These are phyloP conservation scores for Nezara viridula DNA, from an alignment of 2,888 invertebrate species.

Conservation along the genomic window DNA sequence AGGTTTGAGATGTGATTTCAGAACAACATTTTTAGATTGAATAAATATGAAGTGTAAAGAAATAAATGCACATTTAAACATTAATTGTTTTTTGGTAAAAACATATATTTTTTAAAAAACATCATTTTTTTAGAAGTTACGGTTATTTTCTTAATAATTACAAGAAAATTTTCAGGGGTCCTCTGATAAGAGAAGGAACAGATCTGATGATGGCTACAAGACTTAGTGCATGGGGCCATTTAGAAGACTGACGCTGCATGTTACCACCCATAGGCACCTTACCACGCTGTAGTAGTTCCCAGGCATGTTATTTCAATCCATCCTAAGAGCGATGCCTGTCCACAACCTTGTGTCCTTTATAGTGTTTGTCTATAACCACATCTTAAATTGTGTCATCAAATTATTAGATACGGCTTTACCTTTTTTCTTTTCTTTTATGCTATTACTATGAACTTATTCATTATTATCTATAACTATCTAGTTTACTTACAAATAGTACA, in stretches of 20 bases:
- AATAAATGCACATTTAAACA: background rate
- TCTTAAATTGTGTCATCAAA: background rate
- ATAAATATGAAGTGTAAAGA: background rate
- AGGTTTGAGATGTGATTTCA: background rate
- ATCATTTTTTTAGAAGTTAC: background rate
- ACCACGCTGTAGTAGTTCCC: background rate
- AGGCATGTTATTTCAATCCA: slow-evolving; percentile 33
- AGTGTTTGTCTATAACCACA: background rate
- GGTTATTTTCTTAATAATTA: background rate
- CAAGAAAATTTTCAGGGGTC: slow-evolving; percentile 46
- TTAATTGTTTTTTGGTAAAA: background rate
- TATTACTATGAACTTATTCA: background rate
- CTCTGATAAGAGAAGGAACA: slow-evolving; percentile 51
- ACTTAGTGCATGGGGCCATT: slow-evolving; percentile 51
- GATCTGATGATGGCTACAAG: slow-evolving; percentile 38
- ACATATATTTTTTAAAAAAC: background rate
- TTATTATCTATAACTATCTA: background rate
- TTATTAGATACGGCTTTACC: background rate
- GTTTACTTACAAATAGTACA: background rate
- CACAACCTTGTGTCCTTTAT: slow-evolving; percentile 45
- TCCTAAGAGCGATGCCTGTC: slow-evolving; percentile 30
- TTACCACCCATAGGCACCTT: background rate
- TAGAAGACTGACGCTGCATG: slow-evolving; percentile 51
- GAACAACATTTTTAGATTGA: background rate
- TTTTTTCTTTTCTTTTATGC: background rate